Evolutionary conservation across 2,888 invertebrate genomes (phyloP).

Genomic region (Sesamia inferens): DNA sequence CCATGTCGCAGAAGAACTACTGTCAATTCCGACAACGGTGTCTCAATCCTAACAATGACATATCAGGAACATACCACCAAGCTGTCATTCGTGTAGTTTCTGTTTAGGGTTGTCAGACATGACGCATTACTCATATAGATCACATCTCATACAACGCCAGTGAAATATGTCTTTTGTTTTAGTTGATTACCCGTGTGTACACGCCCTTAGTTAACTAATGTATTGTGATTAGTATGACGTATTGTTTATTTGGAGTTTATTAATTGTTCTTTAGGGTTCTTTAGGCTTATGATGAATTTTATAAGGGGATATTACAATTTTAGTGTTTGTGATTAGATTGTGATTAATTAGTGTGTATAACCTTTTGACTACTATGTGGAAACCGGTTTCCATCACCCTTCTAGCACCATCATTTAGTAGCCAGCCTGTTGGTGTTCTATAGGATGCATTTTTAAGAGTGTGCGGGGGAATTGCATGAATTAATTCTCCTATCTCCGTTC

Average conservation of each 20-base stretch:
- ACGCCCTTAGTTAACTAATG: slow-evolving; percentile 75
- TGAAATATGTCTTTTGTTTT: slow-evolving; percentile 77
- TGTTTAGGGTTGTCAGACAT: slow-evolving; percentile 77
- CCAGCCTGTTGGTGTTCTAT: too few relatives aligned
- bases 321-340: background rate
- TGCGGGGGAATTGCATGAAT: too few relatives aligned
- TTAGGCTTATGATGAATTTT: slow-evolving; percentile 36
- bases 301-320: background rate
- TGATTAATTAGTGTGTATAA: background rate
- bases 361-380: background rate
- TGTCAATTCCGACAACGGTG: background rate
- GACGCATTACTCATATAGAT: slow-evolving; percentile 84
- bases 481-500: too few relatives aligned
- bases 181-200: slow-evolving; percentile 79
- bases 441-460: too few relatives aligned
- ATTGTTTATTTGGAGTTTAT: slow-evolving; percentile 59
- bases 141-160: slow-evolving; percentile 73
- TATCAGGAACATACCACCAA: slow-evolving; percentile 42
- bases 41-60: slow-evolving; percentile 25
- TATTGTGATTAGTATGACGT: slow-evolving; percentile 66
- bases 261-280: slow-evolving; percentile 46
- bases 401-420: too few relatives aligned
- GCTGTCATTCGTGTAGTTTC: slow-evolving; percentile 69
- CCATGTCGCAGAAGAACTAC: too few relatives aligned
- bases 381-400: background rate